phyloP scores from a whole-genome alignment of 2,888 invertebrate species.

The Folsomia candida region DNA sequence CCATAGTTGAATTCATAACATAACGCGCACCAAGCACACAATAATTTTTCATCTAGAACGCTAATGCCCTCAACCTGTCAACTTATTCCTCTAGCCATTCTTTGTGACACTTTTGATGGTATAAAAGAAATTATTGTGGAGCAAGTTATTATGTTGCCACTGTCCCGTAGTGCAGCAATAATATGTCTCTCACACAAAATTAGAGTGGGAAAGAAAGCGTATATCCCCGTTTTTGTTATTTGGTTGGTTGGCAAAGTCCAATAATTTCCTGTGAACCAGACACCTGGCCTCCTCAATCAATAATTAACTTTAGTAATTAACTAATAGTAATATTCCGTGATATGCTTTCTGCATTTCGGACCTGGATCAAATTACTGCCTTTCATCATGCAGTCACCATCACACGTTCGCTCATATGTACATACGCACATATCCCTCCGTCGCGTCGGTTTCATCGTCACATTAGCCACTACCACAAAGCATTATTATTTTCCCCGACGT shows the following conservation, averaged over 20 bases:
- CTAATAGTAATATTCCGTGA: constrained; percentile 49
- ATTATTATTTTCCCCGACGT: no score
- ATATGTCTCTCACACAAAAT: background rate
- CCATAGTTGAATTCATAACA: no score
- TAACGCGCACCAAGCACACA: no score
- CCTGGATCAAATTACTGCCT: constrained; percentile 36
- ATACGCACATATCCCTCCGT: no score
- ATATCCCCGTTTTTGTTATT: background rate
- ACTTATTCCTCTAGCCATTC: background rate
- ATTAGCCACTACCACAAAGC: background rate
- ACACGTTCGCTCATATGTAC: no score
- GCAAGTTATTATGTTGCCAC: background rate
- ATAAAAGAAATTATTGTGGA: background rate
- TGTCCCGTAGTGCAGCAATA: background rate
- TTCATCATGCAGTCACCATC: constrained; percentile 34
- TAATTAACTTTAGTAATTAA: constrained; percentile 50
- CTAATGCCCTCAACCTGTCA: background rate
- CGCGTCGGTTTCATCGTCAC: no score
- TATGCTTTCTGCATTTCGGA: constrained; percentile 17
- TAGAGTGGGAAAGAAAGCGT: background rate
- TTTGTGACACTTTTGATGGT: background rate
- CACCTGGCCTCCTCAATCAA: constrained; percentile 49
- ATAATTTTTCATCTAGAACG: background rate
- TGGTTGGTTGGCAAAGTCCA: constrained; percentile 26
- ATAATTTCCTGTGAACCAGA: constrained; percentile 50